Evolutionary conservation across 1,140 invertebrate genomes (phyloP), one percentile per base, ranked within the genome.

Genomic region (Semibalanus balanoides): DNA sequence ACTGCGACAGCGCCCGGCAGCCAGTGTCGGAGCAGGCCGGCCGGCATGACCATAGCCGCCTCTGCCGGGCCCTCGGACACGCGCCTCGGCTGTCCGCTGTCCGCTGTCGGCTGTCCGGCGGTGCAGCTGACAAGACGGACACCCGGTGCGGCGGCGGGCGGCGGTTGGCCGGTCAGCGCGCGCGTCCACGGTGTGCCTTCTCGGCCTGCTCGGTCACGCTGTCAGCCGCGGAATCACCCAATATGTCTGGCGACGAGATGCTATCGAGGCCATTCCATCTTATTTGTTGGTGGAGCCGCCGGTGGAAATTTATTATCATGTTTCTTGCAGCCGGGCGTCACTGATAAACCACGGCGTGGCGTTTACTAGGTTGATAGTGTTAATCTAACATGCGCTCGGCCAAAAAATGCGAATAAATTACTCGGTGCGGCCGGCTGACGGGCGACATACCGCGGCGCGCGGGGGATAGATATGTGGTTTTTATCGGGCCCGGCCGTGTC

Each of bases 211-310:
- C 51, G 51, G 51, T 64, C 51, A 64, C 51, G 1, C 51, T 64
- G 51, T 64, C 51, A 64, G 51, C 51, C 22, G 51, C 51, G 51
- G 51, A 64, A 64, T 64, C 51, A 64, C 51, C 51, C 51, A 64
- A 64, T 64, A 64, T 64, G 51, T 64, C 51, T 64, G 51, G 51
- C 51, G 9, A 25, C 22, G 51, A 11, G 51, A 64, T 64, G 51
- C 51, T 64, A 64, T 64, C 51, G 51, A 64, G 51, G 51, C 51
- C 51, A 64, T 64, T 64, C 51, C 51, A 64, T 64, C 51, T 64
- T 64, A 64, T 64, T 64, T 64, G 51, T 64, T 64, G 51, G 51
- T 64, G 11, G 51, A 64, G 1, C 51, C 51, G 51, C 51, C 22
- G 14, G 51, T 64, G 51, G 51, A 64, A 64, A 64, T 64, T 64